Percentiles rank a stretch among this genome's conserved stretches.
phyloP scores from a whole-genome alignment of 2,797 vertebrate species.

The Onychomys leucogaster region DNA sequence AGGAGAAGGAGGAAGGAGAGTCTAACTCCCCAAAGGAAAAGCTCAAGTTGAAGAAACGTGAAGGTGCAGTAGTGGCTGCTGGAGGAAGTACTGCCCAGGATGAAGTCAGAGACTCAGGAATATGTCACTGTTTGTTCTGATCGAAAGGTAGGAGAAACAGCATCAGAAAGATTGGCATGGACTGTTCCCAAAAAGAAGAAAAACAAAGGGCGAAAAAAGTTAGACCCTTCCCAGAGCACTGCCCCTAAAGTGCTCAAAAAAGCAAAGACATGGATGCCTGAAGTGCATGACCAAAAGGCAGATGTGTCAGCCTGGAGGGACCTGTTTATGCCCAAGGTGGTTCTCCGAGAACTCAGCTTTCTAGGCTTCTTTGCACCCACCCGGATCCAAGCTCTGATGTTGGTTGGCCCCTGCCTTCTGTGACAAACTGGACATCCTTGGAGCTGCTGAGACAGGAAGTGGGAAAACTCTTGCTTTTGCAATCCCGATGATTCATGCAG shows the following conservation, averaged over 20 bases:
- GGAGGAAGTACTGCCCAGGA: conserved; percentile 43
- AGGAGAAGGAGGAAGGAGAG: conserved; percentile 63
- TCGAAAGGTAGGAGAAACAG: background rate
- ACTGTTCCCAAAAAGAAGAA: conserved; percentile 84
- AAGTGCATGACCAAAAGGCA: conserved; percentile 84
- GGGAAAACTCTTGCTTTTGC: conserved; percentile 98
- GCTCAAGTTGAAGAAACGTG: conserved; percentile 84
- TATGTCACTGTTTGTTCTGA: background rate
- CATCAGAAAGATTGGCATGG: conserved; percentile 29
- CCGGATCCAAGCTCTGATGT: conserved; percentile 94
- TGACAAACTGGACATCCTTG: conserved; percentile 95
- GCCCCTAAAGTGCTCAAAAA: conserved; percentile 84
- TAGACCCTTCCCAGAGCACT: conserved; percentile 45
- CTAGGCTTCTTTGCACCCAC: conserved; percentile 96
- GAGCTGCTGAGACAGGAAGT: conserved; percentile 98
- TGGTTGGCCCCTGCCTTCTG: conserved; percentile 96
- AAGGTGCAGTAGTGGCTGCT: conserved; percentile 43
- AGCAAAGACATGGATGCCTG: conserved; percentile 92
- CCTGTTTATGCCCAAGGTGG: conserved; percentile 93
- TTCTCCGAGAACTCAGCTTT: conserved; percentile 92
- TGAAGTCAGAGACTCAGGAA: conserved; percentile 22
- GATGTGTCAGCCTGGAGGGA: conserved; percentile 95
- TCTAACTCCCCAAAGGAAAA: conserved; percentile 68
- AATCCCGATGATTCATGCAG: conserved; percentile 96
- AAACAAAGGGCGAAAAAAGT: conserved; percentile 78